These are phyloP conservation scores for Lanius ludovicianus DNA, from an alignment of 2,113 vertebrate species.

Conservation along the genomic window DNA sequence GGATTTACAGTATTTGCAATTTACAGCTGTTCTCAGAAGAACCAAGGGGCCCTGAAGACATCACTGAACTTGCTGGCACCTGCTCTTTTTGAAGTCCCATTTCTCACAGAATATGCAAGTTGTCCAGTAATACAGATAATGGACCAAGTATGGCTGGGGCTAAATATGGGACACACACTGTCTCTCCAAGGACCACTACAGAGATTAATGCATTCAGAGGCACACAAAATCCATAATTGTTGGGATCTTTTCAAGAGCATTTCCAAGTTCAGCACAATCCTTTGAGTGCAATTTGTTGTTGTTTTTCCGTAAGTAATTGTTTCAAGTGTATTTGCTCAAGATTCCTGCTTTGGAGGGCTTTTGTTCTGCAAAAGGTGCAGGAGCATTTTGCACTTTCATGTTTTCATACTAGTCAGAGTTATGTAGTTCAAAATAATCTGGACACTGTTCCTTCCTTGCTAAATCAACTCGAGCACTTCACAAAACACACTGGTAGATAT, in stretches of 20 bases:
- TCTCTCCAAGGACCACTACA: not conserved
- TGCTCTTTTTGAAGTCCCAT: not conserved
- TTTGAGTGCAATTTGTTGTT: not conserved
- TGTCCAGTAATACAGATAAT: not conserved
- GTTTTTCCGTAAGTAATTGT: not conserved
- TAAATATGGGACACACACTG: not conserved
- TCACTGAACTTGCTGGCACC: not conserved
- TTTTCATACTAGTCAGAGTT: not conserved
- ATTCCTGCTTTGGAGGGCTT: not conserved
- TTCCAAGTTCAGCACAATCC: not conserved
- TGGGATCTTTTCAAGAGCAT: not conserved
- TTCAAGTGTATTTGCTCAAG: not conserved
- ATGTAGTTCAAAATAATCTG: not conserved
- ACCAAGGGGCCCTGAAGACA: not conserved
- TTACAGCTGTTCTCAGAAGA: not conserved
- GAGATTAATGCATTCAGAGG: not conserved
- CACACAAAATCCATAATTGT: not conserved
- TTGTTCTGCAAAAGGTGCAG: not conserved
- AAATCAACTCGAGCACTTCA: not conserved
- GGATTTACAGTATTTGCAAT: not conserved
- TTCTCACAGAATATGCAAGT: not conserved
- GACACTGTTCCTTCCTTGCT: not conserved
- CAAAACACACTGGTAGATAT: not conserved
- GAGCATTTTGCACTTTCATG: not conserved
- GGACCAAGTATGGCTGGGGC: not conserved